Percentiles rank a stretch among this genome's conserved stretches.
Conservation (phyloP, 2,113 vertebrate genomes). For the Antechinus stuartii region DNA sequence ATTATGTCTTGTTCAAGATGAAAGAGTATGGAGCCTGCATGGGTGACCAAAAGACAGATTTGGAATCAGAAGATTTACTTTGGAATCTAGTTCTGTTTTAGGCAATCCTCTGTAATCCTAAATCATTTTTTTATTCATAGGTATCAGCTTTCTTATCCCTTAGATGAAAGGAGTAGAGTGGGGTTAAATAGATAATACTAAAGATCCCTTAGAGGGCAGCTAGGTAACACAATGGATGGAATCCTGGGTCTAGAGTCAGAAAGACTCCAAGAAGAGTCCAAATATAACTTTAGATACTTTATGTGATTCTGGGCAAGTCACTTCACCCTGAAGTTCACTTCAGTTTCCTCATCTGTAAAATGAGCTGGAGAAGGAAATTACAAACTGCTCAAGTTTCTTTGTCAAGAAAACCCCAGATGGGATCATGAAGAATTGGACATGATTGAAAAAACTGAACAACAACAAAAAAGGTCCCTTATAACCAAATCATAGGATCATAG, state of each 20-base stretch:
- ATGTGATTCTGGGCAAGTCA: neutral
- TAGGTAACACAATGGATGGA: neutral
- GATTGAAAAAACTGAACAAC: no score
- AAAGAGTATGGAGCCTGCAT: neutral
- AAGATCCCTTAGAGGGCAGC: neutral
- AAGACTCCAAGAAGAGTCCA: neutral
- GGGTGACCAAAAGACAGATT: neutral
- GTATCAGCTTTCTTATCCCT: neutral
- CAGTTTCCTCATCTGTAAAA: neutral
- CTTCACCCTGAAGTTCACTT: neutral
- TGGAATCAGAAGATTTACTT: neutral
- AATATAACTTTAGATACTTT: neutral
- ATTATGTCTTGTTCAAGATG: neutral
- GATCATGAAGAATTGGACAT: neutral
- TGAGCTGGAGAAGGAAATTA: neutral
- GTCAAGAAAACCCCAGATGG: neutral
- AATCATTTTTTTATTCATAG: neutral
- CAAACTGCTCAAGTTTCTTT: neutral
- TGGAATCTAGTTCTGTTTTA: neutral
- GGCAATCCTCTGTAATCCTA: neutral
- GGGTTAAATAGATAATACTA: neutral
- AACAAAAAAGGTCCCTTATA: neutral
- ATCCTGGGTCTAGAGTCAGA: neutral
- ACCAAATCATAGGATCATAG: neutral
- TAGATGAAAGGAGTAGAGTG: neutral